These are phyloP conservation scores for Byasa hedistus DNA, from an alignment of 2,888 invertebrate species.

Conservation along the genomic window DNA sequence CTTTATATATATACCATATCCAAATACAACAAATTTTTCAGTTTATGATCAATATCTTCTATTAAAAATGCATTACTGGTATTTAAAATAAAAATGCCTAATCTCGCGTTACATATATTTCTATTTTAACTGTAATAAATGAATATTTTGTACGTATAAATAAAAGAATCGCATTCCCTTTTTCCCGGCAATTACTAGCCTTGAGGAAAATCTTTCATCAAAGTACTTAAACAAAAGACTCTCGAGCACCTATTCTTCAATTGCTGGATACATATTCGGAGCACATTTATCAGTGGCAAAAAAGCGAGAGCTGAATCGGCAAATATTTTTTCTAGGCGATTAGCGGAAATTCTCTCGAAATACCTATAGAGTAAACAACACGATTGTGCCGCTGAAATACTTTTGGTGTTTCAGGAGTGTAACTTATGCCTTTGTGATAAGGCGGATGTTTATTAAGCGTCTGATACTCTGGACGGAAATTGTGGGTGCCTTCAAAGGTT, in stretches of 20 bases:
- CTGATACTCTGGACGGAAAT: conserved; percentile 30
- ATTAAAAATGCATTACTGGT: no score
- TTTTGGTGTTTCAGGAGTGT: conserved; percentile 4
- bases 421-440: conserved; percentile 37
- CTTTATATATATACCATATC: no score
- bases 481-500: conserved; percentile 48
- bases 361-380: conserved; percentile 55
- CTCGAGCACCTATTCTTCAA: conserved; percentile 47
- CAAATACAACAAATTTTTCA: no score
- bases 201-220: conserved; percentile 24
- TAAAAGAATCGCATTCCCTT: no score
- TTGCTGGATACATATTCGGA: conserved; percentile 67
- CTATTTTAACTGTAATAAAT: no score
- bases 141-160: no score
- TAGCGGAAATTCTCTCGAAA: conserved; percentile 71
- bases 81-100: no score
- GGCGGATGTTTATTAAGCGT: conserved; percentile 34
- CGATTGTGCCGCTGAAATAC: conserved; percentile 33
- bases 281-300: conserved; percentile 73
- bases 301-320: conserved; percentile 67
- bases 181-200: neutral
- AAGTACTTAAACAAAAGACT: conserved; percentile 60
- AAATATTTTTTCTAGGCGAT: conserved; percentile 78
- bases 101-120: no score
- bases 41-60: no score